Conservation (phyloP, 2,113 vertebrate genomes). For the Carollia perspicillata region DNA sequence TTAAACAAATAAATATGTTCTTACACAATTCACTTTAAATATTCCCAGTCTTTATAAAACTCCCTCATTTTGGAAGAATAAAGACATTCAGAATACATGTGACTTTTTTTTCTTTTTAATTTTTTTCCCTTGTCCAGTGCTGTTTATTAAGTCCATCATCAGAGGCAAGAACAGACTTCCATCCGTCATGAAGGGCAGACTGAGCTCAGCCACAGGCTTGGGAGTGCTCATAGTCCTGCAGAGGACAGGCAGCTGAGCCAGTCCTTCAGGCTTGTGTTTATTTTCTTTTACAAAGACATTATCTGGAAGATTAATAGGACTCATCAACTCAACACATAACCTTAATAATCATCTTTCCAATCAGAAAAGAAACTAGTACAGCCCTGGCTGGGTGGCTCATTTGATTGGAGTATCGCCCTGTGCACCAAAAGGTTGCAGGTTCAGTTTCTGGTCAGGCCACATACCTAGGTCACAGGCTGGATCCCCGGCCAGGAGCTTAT, state of each 20-base stretch:
- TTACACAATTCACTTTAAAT: conserved; percentile 61
- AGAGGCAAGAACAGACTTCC: background rate
- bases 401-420: no score
- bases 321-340: conserved; percentile 53
- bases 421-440: no score
- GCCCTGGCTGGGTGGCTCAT: no score
- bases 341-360: conserved; percentile 17
- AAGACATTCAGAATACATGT: background rate
- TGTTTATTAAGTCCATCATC: conserved; percentile 51
- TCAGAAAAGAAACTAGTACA: background rate
- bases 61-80: conserved; percentile 36
- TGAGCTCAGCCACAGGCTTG: background rate
- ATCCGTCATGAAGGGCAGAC: background rate
- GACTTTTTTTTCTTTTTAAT: background rate
- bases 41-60: conserved; percentile 28
- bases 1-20: conserved; percentile 74
- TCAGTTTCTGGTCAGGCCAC: no score
- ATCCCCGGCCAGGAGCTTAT: no score
- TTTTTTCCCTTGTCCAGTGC: background rate
- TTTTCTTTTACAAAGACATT: conserved; percentile 48
- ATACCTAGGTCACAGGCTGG: no score
- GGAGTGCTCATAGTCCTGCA: background rate
- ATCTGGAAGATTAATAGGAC: conserved; percentile 63
- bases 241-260: background rate
- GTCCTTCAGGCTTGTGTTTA: background rate